phyloP scores from a whole-genome alignment of 2,888 invertebrate species.

The Zygaena filipendulae region DNA sequence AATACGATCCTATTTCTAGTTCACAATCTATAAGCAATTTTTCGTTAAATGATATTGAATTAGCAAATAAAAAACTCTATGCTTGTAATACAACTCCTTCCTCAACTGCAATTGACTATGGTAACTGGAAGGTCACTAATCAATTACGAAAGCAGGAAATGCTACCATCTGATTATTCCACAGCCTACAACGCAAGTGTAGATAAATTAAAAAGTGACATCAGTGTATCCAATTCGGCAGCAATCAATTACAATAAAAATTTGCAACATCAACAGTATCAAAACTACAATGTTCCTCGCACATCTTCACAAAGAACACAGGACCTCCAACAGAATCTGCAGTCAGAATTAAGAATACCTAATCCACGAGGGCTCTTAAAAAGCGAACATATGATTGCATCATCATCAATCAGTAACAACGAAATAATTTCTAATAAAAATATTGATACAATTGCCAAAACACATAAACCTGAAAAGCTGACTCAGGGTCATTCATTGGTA shows the following conservation, averaged over 20 bases:
- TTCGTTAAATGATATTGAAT: constrained; percentile 52
- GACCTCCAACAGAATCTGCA: constrained; percentile 43
- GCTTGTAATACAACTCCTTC: constrained; percentile 34
- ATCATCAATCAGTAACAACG: constrained; percentile 28
- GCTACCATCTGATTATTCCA: constrained; percentile 47
- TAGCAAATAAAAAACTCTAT: constrained; percentile 54
- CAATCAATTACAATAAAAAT: constrained; percentile 47
- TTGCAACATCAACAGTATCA: constrained; percentile 44
- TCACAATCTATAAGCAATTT: constrained; percentile 39
- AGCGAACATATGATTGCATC: constrained; percentile 33
- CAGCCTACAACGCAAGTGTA: constrained; percentile 31
- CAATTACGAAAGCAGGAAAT: constrained; percentile 46
- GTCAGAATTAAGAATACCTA: constrained; percentile 51
- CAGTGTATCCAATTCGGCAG: constrained; percentile 25
- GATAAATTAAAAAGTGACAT: constrained; percentile 43
- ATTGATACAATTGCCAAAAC: constrained; percentile 35
- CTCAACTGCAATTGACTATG: constrained; percentile 42
- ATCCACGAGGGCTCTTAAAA: constrained; percentile 43
- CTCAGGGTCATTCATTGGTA: constrained; percentile 46
- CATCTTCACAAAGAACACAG: constrained; percentile 34
- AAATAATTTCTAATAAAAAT: constrained; percentile 34
- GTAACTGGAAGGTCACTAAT: constrained; percentile 50
- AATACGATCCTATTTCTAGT: constrained; percentile 37
- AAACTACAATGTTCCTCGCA: constrained; percentile 37
- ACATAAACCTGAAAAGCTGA: constrained; percentile 45